These are phyloP conservation scores for Lepidochitona cinerea DNA, from an alignment of 2,888 invertebrate species.

Conservation along the genomic window DNA sequence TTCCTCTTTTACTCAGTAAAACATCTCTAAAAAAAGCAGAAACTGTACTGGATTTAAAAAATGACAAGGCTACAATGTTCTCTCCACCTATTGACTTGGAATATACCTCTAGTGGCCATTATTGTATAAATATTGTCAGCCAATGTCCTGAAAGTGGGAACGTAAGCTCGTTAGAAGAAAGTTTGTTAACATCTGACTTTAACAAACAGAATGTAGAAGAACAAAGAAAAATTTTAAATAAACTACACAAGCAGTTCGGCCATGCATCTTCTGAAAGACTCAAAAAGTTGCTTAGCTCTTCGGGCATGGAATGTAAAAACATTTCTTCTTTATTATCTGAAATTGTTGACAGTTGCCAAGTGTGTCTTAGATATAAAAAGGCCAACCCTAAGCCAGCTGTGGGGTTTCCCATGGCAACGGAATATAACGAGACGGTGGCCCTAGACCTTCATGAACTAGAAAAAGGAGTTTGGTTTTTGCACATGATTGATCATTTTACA, in stretches of 20 bases:
- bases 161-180: background rate
- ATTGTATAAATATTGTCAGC: background rate
- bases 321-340: too few relatives aligned
- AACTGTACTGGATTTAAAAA: background rate
- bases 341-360: too few relatives aligned
- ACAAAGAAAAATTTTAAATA: background rate
- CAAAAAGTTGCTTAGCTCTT: too few relatives aligned
- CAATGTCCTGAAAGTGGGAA: too few relatives aligned
- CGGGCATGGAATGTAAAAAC: background rate
- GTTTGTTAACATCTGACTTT: background rate
- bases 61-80: background rate
- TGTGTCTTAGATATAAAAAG: too few relatives aligned
- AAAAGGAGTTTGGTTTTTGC: background rate
- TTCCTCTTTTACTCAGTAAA: background rate
- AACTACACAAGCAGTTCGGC: too few relatives aligned
- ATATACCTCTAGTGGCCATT: background rate
- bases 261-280: too few relatives aligned
- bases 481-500: background rate
- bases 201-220: background rate
- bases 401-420: background rate
- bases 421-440: background rate
- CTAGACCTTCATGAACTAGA: too few relatives aligned
- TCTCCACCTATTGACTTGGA: background rate
- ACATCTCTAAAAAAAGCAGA: background rate
- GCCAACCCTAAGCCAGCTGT: background rate